These are phyloP conservation scores for Microchrysa polita DNA, from an alignment of 2,888 invertebrate genomes.

Conservation along the genomic window DNA sequence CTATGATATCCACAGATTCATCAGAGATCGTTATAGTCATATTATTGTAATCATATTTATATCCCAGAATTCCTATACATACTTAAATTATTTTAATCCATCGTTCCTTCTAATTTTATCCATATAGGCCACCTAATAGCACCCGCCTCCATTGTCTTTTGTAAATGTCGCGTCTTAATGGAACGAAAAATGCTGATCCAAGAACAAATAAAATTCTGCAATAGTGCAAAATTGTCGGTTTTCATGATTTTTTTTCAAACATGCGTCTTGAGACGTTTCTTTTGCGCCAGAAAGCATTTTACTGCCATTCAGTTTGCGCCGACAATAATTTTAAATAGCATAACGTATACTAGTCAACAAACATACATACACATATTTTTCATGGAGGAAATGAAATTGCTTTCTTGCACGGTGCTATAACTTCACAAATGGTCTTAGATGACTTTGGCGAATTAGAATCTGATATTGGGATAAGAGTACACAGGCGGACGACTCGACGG, in stretches of 20 bases:
- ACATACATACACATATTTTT: background rate
- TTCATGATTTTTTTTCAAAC: background rate
- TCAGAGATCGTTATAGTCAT: too few species aligned
- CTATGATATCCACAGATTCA: too few species aligned
- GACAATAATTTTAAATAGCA: slow-evolving; percentile 20
- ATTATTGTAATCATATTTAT: too few species aligned
- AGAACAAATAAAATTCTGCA: background rate
- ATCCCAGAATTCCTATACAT: too few species aligned
- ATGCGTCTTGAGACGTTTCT: background rate
- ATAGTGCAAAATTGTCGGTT: slow-evolving; percentile 21
- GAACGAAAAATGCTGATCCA: slow-evolving; percentile 17
- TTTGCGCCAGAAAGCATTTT: slow-evolving; percentile 11
- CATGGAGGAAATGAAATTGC: slow-evolving; percentile 29
- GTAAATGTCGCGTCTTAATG: slow-evolving; percentile 33
- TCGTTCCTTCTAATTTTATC: too few species aligned
- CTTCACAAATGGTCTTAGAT: slow-evolving; percentile 23
- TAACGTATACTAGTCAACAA: too few species aligned
- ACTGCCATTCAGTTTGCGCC: slow-evolving; percentile 15
- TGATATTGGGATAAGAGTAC: slow-evolving; percentile 2
- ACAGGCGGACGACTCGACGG: too few species aligned
- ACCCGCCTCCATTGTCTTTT: slow-evolving; percentile 32
- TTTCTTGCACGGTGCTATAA: slow-evolving; percentile 23
- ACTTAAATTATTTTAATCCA: too few species aligned
- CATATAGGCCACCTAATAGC: too few species aligned
- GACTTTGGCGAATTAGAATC: slow-evolving; percentile 36